These are phyloP conservation scores for Drosophila atripex DNA, from an alignment of 2,888 invertebrate species.

Conservation along the genomic window DNA sequence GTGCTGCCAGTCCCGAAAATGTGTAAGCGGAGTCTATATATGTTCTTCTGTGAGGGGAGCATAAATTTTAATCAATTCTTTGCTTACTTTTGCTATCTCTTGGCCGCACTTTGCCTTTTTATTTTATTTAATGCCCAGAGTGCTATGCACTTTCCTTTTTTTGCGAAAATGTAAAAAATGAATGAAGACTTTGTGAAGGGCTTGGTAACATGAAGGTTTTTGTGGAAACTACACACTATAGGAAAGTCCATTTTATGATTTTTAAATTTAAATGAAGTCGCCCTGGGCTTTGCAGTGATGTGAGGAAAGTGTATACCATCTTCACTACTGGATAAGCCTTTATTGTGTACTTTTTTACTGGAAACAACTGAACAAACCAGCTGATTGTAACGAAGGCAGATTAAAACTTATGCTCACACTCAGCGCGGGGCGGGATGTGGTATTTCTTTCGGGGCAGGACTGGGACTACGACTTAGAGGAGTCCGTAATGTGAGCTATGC, in stretches of 20 bases:
- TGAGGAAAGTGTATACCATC: conserved; percentile 17
- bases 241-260: not conserved
- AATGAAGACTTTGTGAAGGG: not conserved
- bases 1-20: conserved; percentile 39
- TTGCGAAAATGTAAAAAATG: not conserved
- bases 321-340: not conserved
- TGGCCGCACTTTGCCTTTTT: conserved; percentile 51
- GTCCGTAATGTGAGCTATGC: conserved; percentile 71
- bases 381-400: conserved; percentile 75
- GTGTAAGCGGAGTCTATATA: conserved; percentile 3
- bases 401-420: conserved; percentile 78
- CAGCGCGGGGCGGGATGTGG: conserved; percentile 22
- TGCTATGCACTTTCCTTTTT: conserved; percentile 48
- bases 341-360: conserved; percentile 12
- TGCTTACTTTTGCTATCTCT: conserved; percentile 65
- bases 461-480: conserved; percentile 26
- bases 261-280: not conserved
- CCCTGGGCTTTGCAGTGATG: not conserved
- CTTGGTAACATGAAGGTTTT: not conserved
- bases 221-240: not conserved
- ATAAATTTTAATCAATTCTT: conserved; percentile 79
- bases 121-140: conserved; percentile 64
- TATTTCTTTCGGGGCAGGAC: not conserved
- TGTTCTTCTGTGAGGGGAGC: conserved; percentile 42
- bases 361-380: conserved; percentile 24